phyloP scores from a whole-genome alignment of 1,140 invertebrate species.

The Zaprionus kolodkinae region DNA sequence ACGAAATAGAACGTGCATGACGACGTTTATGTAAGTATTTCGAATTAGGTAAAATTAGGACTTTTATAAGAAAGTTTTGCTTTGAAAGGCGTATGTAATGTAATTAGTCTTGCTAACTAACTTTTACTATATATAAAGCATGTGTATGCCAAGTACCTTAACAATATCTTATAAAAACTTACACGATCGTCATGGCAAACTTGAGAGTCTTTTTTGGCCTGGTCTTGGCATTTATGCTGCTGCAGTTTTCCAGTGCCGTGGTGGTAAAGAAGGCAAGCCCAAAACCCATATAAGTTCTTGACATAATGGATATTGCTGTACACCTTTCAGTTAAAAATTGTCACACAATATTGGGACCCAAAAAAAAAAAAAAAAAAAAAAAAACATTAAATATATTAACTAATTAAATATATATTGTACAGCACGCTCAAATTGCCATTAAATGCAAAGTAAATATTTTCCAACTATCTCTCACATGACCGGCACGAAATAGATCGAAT shows the following conservation, averaged over 20 bases:
- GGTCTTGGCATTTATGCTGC: constrained; percentile 47
- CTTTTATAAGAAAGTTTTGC: not conserved
- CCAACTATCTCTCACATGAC: constrained; percentile 4
- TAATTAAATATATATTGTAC: too few species aligned
- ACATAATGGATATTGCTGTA: too few species aligned
- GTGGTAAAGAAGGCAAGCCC: too few species aligned
- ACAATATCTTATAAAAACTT: not conserved
- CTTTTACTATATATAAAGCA: too few species aligned
- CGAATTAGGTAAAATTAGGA: not conserved
- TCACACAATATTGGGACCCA: too few species aligned
- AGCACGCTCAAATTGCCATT: too few species aligned
- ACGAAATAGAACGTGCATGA: not conserved
- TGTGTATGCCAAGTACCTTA: too few species aligned
- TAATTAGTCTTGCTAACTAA: constrained; percentile 56
- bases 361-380: too few species aligned
- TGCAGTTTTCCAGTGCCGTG: constrained; percentile 52
- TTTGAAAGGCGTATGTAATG: constrained; percentile 54
- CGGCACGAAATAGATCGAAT: not conserved
- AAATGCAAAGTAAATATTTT: constrained; percentile 44
- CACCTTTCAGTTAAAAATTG: too few species aligned
- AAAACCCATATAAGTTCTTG: too few species aligned
- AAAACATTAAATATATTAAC: too few species aligned
- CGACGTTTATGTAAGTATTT: constrained; percentile 22
- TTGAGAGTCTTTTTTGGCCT: constrained; percentile 49
- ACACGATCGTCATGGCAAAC: constrained; percentile 42